Percentiles rank a stretch among this genome's conserved stretches.
Conservation (phyloP, 2,888 invertebrate species). For the Agriopis aurantiaria region DNA sequence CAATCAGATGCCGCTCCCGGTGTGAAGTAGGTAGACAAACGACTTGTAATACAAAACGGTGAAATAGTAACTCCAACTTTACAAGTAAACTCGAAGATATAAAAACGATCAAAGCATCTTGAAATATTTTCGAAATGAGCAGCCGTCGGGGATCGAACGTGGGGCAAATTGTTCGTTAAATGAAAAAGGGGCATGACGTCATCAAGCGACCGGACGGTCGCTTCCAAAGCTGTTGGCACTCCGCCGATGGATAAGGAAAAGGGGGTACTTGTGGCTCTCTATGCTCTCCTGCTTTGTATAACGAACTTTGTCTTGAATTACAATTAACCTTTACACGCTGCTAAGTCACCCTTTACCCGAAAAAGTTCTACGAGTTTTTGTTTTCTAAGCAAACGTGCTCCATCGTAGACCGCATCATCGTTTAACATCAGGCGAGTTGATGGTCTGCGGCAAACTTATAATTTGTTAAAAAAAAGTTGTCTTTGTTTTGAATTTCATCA, state of each 20-base stretch:
- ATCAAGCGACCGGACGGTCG: conserved; percentile 38
- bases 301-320: too few relatives aligned
- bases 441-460: too few relatives aligned
- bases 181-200: conserved; percentile 43
- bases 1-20: too few relatives aligned
- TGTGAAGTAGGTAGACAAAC: neutral
- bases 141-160: conserved; percentile 28
- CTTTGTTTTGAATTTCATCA: too few relatives aligned
- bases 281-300: conserved; percentile 4
- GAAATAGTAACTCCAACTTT: neutral
- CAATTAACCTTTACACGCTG: too few relatives aligned
- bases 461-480: too few relatives aligned
- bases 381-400: too few relatives aligned
- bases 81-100: neutral
- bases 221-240: conserved; percentile 54
- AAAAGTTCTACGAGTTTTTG: too few relatives aligned
- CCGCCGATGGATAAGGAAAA: conserved; percentile 52
- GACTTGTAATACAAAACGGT: neutral
- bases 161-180: conserved; percentile 42
- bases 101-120: neutral
- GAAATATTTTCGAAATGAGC: conserved; percentile 19
- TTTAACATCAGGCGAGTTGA: too few relatives aligned
- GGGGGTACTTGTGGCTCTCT: conserved; percentile 17
- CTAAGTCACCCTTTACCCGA: too few relatives aligned
- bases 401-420: too few relatives aligned